Evolutionary conservation across 1,140 invertebrate genomes (phyloP).

Genomic region (Lysiphlebus fabarum): DNA sequence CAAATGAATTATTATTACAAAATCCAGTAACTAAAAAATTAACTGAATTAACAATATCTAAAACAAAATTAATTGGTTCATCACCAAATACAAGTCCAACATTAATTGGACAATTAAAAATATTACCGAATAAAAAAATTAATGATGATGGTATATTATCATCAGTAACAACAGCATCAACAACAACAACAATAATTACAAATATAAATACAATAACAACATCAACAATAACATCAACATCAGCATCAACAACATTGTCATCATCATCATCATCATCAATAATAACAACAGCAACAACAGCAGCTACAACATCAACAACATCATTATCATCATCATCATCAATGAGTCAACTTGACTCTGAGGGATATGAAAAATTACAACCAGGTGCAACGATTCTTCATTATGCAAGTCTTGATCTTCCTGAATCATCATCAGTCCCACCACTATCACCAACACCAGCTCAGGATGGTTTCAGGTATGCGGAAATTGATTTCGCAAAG

Average conservation of each 20-base stretch:
- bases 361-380: conserved; percentile 46
- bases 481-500: conserved; percentile 71
- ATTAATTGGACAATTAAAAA: conserved; percentile 44
- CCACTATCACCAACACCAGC: conserved; percentile 48
- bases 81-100: conserved; percentile 44
- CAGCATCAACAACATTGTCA: conserved; percentile 45
- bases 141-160: conserved; percentile 3
- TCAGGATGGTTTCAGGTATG: conserved; percentile 61
- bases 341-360: conserved; percentile 38
- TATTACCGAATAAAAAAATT: conserved; percentile 34
- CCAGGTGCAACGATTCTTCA: conserved; percentile 53
- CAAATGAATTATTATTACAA: conserved; percentile 17
- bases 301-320: no score
- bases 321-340: conserved; percentile 33
- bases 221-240: conserved; percentile 25
- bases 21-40: conserved; percentile 27
- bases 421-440: conserved; percentile 44
- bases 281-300: conserved; percentile 46
- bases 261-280: conserved; percentile 30
- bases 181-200: conserved; percentile 32
- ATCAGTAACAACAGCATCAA: conserved; percentile 44
- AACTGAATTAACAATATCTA: conserved; percentile 22
- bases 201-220: no score
- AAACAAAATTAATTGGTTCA: conserved; percentile 33
- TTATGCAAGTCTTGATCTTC: conserved; percentile 67